A percentile compares a stretch with the other conserved stretches of the same genome.
Conservation (phyloP, 1,140 invertebrate genomes). For the Trissolcus basalis region DNA sequence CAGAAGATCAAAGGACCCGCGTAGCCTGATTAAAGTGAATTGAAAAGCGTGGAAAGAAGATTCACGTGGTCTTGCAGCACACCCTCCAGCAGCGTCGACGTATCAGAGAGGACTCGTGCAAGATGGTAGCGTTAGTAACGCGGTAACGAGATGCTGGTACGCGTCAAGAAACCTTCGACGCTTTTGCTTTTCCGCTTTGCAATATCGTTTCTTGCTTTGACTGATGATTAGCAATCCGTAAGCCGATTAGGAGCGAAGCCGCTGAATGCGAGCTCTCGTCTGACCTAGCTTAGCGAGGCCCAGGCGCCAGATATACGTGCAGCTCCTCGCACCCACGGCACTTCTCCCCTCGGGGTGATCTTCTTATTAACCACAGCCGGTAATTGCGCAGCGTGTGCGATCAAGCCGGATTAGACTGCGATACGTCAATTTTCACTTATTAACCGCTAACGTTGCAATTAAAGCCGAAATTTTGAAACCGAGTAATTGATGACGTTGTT, state of each 20-base stretch:
- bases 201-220: constrained; percentile 48
- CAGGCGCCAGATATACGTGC: constrained; percentile 18
- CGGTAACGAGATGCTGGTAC: constrained; percentile 31
- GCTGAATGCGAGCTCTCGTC: constrained; percentile 47
- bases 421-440: constrained; percentile 60
- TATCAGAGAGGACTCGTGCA: constrained; percentile 14
- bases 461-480: constrained; percentile 27
- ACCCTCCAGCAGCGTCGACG: constrained; percentile 7
- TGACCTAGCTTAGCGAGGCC: constrained; percentile 47
- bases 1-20: constrained; percentile 26
- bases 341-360: constrained; percentile 57
- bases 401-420: constrained; percentile 66
- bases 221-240: constrained; percentile 61
- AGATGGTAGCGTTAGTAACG: constrained; percentile 38
- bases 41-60: constrained; percentile 43
- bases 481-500: constrained; percentile 40
- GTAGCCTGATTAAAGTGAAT: constrained; percentile 39
- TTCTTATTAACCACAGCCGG: constrained; percentile 70
- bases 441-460: constrained; percentile 41
- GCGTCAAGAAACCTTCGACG: constrained; percentile 39
- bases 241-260: constrained; percentile 56
- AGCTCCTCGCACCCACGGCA: constrained; percentile 8
- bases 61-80: constrained; percentile 12
- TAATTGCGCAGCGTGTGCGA: constrained; percentile 64
- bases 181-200: constrained; percentile 39